Percentiles rank a stretch among this genome's conserved stretches.
These are phyloP conservation scores for Conistra vaccinii DNA, from an alignment of 2,888 invertebrate genomes.

Conservation along the genomic window DNA sequence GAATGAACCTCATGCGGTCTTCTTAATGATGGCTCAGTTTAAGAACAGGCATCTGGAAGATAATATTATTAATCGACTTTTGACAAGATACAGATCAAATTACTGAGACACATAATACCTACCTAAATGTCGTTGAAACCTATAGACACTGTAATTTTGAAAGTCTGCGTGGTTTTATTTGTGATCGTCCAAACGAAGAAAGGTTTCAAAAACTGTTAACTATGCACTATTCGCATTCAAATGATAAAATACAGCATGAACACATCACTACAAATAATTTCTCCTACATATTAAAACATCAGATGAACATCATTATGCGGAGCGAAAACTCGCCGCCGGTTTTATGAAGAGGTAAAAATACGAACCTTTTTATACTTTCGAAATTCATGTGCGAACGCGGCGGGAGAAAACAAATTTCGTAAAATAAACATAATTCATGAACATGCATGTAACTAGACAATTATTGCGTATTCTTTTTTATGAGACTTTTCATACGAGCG, in stretches of 20 bases:
- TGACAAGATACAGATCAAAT: background rate
- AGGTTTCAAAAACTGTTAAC: background rate
- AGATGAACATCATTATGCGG: slow-evolving; percentile 73
- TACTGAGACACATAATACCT: background rate
- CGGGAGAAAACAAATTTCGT: slow-evolving; percentile 59
- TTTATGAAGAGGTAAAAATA: slow-evolving; percentile 74
- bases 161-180: background rate
- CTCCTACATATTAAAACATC: slow-evolving; percentile 64
- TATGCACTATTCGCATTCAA: slow-evolving; percentile 9
- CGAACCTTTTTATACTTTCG: slow-evolving; percentile 64
- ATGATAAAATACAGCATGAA: slow-evolving; percentile 8
- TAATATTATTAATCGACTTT: background rate
- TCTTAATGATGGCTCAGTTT: background rate
- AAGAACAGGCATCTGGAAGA: background rate
- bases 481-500: slow-evolving; percentile 33
- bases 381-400: slow-evolving; percentile 52
- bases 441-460: slow-evolving; percentile 61
- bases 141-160: background rate
- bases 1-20: background rate
- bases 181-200: background rate
- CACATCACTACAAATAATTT: slow-evolving; percentile 48
- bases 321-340: slow-evolving; percentile 67
- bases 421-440: slow-evolving; percentile 62
- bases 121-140: background rate
- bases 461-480: slow-evolving; percentile 59